Evolutionary conservation across 1,140 invertebrate genomes (phyloP), one percentile per base, ranked within the genome.

Genomic region (Drosophila persimilis): DNA sequence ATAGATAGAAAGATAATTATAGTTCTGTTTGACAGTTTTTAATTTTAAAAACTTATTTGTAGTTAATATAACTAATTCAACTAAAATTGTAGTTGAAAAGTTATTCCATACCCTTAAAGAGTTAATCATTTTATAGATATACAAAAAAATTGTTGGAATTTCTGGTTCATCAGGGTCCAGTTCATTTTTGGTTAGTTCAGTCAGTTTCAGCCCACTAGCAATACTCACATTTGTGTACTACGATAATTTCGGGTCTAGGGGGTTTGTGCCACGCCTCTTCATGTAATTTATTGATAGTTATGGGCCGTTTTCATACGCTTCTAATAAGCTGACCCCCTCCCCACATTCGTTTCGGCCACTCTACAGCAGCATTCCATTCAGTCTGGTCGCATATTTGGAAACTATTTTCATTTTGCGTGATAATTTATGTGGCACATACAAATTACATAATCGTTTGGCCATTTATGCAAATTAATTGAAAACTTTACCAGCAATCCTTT

Each of bases 251-350:
- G 17, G 6, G 47, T 54, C 53, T 26, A 20, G 31, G 29, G 43
- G 6, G 44, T 20, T 47, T 73, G 50, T 39, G 52, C 79, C 76
- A 74, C 78, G 43, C 53, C 63, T 24, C 62, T 44, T 31, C 54
- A 51, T 53, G 76, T 85, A 85, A 85, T 85, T 85, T 85, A 85
- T 86, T 75, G 81, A 85, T 85, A 85, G 77, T 85, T 70, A 39
- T 4, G 35, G 47, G 41, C 56, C 31, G 48, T 47, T 64, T 71
- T 58, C 73, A 43, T 55, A 64, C 39, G 55, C 44, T 41, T 59
- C 71, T 71, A 76, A 80, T 75, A 75, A 75, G 73, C 73, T 44
- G 41, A 5, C 20, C 47, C 50, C 17, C 17, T 17, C 17, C 17
- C 17, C 31, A 11, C 1, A 9, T 35, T 35, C 9, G 31, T 39